Conservation (phyloP, 1,140 invertebrate genomes). For the Trichogramma pretiosum region DNA sequence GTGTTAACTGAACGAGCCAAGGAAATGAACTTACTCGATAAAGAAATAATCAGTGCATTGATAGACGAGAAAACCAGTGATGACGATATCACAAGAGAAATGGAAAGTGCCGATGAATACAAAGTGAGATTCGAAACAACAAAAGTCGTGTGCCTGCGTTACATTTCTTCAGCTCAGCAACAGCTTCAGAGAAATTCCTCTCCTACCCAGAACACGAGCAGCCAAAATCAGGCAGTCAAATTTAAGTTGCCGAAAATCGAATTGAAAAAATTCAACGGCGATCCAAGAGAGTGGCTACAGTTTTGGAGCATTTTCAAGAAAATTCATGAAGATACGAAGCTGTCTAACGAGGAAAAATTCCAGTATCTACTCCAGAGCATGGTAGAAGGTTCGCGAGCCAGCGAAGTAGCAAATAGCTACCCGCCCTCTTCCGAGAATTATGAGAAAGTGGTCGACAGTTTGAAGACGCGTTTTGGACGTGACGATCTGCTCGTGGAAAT, state of each 20-base stretch:
- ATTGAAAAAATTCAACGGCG: constrained; percentile 27
- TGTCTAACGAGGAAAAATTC: constrained; percentile 27
- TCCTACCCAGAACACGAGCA: not conserved
- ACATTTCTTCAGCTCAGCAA: not conserved
- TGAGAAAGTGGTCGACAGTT: constrained; percentile 7
- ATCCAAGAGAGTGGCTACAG: constrained; percentile 29
- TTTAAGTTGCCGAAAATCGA: constrained; percentile 26
- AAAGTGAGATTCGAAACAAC: constrained; percentile 12
- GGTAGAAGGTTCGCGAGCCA: constrained; percentile 14
- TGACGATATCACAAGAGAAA: constrained; percentile 8
- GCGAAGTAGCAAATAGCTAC: constrained; percentile 18
- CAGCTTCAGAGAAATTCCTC: too few species aligned
- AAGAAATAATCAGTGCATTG: too few species aligned
- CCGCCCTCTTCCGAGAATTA: constrained; percentile 9
- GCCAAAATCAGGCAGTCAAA: not conserved
- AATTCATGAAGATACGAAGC: constrained; percentile 28
- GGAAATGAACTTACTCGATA: too few species aligned
- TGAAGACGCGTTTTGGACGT: constrained; percentile 19
- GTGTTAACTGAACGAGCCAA: not conserved
- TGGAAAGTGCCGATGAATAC: constrained; percentile 17
- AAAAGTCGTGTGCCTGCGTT: constrained; percentile 4
- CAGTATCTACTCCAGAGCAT: constrained; percentile 23
- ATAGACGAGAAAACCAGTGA: too few species aligned
- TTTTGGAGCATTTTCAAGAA: constrained; percentile 35
- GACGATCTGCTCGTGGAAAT: constrained; percentile 24